Evolutionary conservation across 2,888 invertebrate species (phyloP).

Genomic region (Dendrolimus houi): DNA sequence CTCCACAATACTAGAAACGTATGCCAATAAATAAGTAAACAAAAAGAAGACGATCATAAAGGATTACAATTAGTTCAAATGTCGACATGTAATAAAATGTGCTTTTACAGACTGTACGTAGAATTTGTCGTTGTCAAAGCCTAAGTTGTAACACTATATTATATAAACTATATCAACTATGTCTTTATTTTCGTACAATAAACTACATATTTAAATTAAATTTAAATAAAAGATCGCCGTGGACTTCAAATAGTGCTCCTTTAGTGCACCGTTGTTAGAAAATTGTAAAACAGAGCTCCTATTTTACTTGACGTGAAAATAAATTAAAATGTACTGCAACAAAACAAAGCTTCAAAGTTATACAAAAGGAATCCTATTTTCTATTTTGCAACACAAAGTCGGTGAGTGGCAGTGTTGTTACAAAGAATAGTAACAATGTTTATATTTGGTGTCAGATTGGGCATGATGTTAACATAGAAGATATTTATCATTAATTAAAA

Average conservation of each 20-base stretch:
- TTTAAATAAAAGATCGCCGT: not conserved
- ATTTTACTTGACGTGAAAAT: conserved; percentile 11
- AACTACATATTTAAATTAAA: not conserved
- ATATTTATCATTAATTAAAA: too few species aligned
- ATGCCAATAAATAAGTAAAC: too few species aligned
- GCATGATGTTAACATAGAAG: too few species aligned
- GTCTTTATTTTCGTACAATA: not conserved
- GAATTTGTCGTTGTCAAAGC: too few species aligned
- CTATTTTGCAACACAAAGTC: conserved; percentile 6
- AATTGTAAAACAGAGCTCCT: conserved; percentile 1
- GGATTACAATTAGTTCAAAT: too few species aligned
- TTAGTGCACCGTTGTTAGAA: not conserved
- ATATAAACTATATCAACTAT: too few species aligned
- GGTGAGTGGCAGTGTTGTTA: not conserved
- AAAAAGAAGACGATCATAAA: too few species aligned
- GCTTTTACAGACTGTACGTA: too few species aligned
- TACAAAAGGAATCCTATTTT: conserved; percentile 8
- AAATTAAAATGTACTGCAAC: conserved; percentile 14
- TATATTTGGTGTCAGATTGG: not conserved
- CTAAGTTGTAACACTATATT: too few species aligned
- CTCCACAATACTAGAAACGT: too few species aligned
- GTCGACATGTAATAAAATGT: too few species aligned
- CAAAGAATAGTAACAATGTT: not conserved
- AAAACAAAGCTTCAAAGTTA: conserved; percentile 1
- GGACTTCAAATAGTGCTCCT: not conserved